These are phyloP conservation scores for Phenacoccus solenopsis DNA, from an alignment of 1,140 invertebrate genomes.

Conservation along the genomic window DNA sequence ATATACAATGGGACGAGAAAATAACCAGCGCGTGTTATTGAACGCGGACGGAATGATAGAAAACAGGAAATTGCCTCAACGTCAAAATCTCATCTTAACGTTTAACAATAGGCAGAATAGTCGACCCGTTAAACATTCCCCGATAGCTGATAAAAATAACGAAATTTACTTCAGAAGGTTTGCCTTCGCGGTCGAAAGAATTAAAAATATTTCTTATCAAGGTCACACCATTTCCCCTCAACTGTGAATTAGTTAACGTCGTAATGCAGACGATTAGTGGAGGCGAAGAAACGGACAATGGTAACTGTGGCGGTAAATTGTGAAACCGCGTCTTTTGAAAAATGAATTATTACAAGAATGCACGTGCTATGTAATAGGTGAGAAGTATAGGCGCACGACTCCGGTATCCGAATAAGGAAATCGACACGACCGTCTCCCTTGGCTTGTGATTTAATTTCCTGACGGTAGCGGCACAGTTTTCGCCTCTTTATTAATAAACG, in stretches of 20 bases:
- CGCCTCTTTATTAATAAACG: conserved; percentile 8
- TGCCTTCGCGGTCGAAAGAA: neutral
- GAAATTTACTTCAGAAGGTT: no score
- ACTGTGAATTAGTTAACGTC: no score
- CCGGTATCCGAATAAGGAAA: neutral
- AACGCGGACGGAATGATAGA: neutral
- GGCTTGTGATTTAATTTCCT: conserved; percentile 11
- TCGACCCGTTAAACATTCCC: neutral
- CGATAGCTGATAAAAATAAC: neutral
- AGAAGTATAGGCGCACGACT: neutral
- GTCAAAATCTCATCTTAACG: neutral
- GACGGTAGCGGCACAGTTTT: conserved; percentile 9
- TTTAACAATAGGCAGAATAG: neutral
- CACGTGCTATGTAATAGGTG: neutral
- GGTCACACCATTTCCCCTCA: no score
- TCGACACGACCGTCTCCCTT: neutral
- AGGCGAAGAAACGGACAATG: no score
- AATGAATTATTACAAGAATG: neutral
- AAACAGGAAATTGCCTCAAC: neutral
- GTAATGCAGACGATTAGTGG: no score
- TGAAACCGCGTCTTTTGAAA: neutral
- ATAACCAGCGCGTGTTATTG: neutral
- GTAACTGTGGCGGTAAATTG: neutral
- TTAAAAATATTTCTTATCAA: neutral
- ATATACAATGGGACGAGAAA: neutral